phyloP scores from a whole-genome alignment of 2,113 vertebrate genomes.

The Herpetotheres cachinnans region DNA sequence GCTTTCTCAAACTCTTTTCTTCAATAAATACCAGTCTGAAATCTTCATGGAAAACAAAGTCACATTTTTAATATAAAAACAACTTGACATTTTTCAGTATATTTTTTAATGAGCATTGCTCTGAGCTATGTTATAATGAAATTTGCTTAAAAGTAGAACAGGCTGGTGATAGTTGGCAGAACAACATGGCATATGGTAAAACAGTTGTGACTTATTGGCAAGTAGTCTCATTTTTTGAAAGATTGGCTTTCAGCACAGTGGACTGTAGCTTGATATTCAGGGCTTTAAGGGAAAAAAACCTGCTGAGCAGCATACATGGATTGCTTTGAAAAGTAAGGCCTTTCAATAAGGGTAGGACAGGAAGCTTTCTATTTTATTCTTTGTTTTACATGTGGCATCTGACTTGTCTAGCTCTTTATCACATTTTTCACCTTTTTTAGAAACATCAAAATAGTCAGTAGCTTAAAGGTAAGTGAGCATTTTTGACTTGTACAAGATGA shows the following conservation, averaged over 20 bases:
- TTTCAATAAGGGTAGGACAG: not conserved
- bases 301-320: not conserved
- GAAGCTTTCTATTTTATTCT: not conserved
- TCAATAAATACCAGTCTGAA: slow-evolving; percentile 52
- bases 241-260: slow-evolving; percentile 76
- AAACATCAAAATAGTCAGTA: not conserved
- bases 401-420: not conserved
- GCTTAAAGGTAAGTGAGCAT: not conserved
- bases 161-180: slow-evolving; percentile 89
- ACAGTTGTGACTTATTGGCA: slow-evolving; percentile 90
- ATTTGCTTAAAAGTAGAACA: slow-evolving; percentile 90
- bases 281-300: slow-evolving; percentile 18
- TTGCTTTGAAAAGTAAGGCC: not conserved
- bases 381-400: not conserved
- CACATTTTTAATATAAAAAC: slow-evolving; percentile 74
- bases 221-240: slow-evolving; percentile 76
- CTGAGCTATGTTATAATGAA: slow-evolving; percentile 89
- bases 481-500: not conserved
- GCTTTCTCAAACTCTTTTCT: slow-evolving; percentile 43
- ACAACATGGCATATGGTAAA: slow-evolving; percentile 89
- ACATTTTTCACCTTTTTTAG: not conserved
- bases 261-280: slow-evolving; percentile 73
- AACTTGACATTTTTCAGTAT: slow-evolving; percentile 85
- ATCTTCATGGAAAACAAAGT: slow-evolving; percentile 69
- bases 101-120: slow-evolving; percentile 89